Conservation (phyloP, 2,888 invertebrate species). For the Bellardia pandia region DNA sequence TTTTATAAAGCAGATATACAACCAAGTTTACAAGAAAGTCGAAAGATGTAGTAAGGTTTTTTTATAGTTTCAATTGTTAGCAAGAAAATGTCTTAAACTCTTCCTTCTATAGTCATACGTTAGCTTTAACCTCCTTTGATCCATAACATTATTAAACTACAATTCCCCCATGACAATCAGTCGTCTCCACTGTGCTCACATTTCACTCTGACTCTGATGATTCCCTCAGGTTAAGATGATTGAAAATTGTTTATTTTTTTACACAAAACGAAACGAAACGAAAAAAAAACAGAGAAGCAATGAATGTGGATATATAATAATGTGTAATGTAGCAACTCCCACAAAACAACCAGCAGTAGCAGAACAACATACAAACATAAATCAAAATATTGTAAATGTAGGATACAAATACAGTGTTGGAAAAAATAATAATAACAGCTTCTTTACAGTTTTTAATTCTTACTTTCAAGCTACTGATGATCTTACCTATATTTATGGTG, state of each 20-base stretch:
- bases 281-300: background rate
- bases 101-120: background rate
- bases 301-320: conserved; percentile 28
- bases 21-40: too few species aligned
- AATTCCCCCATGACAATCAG: conserved; percentile 36
- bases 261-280: background rate
- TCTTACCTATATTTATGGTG: too few species aligned
- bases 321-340: conserved; percentile 19
- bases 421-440: too few species aligned
- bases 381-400: conserved; percentile 5
- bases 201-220: conserved; percentile 10
- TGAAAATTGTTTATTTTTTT: conserved; percentile 26
- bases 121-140: background rate
- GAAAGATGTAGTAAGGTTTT: too few species aligned
- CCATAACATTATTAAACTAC: background rate
- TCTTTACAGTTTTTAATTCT: too few species aligned
- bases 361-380: background rate
- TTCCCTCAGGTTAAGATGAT: conserved; percentile 56
- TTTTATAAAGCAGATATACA: too few species aligned
- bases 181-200: background rate
- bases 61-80: too few species aligned
- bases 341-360: conserved; percentile 8
- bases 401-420: background rate
- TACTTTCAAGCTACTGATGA: too few species aligned
- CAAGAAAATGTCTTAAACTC: too few species aligned